Percentiles rank a stretch among this genome's conserved stretches.
Evolutionary conservation across 2,797 vertebrate species (phyloP).

Genomic region (Rhinogobio ventralis): DNA sequence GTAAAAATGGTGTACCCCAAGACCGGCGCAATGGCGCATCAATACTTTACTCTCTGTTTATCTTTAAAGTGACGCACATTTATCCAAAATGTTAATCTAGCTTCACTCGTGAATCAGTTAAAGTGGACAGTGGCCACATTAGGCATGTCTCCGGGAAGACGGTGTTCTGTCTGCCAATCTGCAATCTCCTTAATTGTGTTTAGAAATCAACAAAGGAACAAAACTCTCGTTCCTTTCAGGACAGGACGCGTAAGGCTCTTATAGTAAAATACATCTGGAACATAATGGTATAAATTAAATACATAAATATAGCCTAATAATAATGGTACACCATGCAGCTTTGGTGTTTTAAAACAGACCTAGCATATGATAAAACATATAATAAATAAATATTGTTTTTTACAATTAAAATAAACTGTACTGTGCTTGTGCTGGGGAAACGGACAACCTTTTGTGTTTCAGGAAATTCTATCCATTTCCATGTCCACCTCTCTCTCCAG

Average conservation of each 20-base stretch:
- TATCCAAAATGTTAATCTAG: neutral
- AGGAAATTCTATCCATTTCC: conserved; percentile 86
- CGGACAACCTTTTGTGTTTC: conserved; percentile 67
- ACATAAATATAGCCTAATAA: neutral
- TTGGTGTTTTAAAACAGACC: neutral
- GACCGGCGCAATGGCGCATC: too few relatives aligned
- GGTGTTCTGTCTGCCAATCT: conserved; percentile 64
- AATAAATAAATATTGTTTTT: neutral
- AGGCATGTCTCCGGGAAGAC: conserved; percentile 61
- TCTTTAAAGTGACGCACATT: neutral
- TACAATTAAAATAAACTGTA: neutral
- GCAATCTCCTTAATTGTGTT: conserved; percentile 79
- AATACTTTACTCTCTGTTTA: neutral
- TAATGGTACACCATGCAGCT: neutral
- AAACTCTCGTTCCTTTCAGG: conserved; percentile 67
- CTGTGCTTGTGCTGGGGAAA: conserved; percentile 32
- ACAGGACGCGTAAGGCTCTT: conserved; percentile 69
- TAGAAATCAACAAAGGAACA: conserved; percentile 71
- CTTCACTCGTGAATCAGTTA: neutral
- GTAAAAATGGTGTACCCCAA: too few relatives aligned
- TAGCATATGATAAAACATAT: neutral
- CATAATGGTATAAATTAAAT: too few relatives aligned
- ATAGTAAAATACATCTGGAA: neutral
- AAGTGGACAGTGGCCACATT: conserved; percentile 17
- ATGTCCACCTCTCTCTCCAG: conserved; percentile 86